Evolutionary conservation across 2,113 vertebrate genomes (phyloP).

Genomic region (Elgaria multicarinata): DNA sequence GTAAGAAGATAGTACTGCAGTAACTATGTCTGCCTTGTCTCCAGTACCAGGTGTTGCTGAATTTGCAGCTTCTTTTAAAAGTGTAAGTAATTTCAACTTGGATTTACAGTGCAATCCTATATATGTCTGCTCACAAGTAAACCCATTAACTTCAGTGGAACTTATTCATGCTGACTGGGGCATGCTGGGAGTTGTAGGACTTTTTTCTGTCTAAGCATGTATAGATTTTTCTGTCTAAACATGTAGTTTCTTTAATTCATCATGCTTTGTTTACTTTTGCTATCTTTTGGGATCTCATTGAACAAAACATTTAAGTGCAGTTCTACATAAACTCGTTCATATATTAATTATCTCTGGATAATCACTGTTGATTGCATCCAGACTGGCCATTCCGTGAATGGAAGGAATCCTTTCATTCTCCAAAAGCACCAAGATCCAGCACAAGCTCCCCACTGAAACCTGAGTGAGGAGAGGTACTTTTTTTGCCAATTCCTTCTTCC

Average conservation of each 20-base stretch:
- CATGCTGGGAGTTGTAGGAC: no score
- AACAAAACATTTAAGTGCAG: neutral
- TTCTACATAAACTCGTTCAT: neutral
- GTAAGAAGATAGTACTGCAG: neutral
- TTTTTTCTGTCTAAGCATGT: no score
- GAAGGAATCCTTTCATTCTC: neutral
- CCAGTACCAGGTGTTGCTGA: conserved; percentile 97
- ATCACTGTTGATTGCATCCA: neutral
- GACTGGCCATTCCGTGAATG: neutral
- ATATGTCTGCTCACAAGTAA: neutral
- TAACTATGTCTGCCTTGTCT: conserved; percentile 40
- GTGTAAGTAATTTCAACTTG: conserved; percentile 83
- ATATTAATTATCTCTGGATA: neutral
- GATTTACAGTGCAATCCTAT: neutral
- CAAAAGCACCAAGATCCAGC: no score
- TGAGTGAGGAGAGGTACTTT: neutral
- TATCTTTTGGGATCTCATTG: neutral
- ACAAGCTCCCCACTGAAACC: neutral
- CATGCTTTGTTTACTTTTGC: neutral
- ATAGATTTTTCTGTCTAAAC: no score
- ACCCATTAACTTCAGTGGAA: neutral
- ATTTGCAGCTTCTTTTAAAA: conserved; percentile 98
- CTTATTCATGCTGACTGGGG: no score
- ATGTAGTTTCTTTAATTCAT: neutral
- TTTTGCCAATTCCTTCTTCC: neutral